A percentile compares a stretch with the other conserved stretches of the same genome.
These are phyloP conservation scores for Troides oblongomaculatus DNA, from an alignment of 2,888 invertebrate genomes.

Conservation along the genomic window DNA sequence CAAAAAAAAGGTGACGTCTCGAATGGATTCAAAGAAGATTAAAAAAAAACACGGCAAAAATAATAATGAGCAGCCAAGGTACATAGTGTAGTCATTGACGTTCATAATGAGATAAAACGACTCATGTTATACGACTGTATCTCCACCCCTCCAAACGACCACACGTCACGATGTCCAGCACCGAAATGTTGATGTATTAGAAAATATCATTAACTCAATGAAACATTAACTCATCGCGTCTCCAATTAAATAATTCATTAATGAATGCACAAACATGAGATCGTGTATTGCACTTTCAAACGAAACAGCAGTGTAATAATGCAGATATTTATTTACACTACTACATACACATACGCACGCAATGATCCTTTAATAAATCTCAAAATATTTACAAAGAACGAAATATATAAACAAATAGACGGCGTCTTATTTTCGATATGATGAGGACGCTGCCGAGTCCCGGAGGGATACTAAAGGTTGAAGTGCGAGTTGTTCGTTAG, in stretches of 20 bases:
- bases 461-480: slow-evolving; percentile 23
- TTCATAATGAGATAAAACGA: too few species aligned
- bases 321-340: slow-evolving; percentile 5
- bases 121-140: too few species aligned
- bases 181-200: not conserved
- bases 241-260: slow-evolving; percentile 4
- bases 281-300: slow-evolving; percentile 31
- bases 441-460: slow-evolving; percentile 8
- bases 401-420: slow-evolving; percentile 1
- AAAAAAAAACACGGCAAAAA: too few species aligned
- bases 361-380: slow-evolving; percentile 18
- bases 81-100: too few species aligned
- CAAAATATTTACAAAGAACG: slow-evolving; percentile 26
- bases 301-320: slow-evolving; percentile 4
- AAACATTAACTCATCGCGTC: slow-evolving; percentile 4
- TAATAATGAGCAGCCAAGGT: too few species aligned
- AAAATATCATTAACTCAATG: not conserved
- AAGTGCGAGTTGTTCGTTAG: not conserved
- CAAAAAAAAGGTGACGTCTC: too few species aligned
- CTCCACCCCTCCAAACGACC: too few species aligned
- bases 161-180: not conserved
- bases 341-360: not conserved
- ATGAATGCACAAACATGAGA: slow-evolving; percentile 16
- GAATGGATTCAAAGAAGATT: too few species aligned
- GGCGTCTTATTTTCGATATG: not conserved